Evolutionary conservation across 2,797 vertebrate species (phyloP).

Genomic region (Pyrrhura leucotis): DNA sequence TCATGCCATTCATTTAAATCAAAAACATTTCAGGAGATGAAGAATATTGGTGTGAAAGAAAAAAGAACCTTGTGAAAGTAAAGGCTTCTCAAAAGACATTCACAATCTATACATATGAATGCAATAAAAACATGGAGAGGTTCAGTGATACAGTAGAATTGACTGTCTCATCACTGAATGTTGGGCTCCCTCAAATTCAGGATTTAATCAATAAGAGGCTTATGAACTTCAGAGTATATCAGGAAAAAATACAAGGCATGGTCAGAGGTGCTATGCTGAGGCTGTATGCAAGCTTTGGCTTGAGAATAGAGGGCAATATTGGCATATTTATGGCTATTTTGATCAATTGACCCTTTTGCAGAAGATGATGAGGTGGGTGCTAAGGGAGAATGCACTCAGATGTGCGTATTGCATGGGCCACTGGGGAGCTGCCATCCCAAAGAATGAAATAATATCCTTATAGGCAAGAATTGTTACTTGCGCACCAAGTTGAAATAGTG

Average conservation of each 20-base stretch:
- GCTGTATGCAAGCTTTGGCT: background rate
- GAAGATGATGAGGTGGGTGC: background rate
- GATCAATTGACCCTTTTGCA: background rate
- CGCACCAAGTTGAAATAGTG: background rate
- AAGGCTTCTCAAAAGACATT: background rate
- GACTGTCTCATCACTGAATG: background rate
- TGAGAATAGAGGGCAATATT: background rate
- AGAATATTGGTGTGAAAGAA: background rate
- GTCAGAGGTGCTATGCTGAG: background rate
- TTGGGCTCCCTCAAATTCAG: background rate
- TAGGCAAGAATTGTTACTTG: background rate
- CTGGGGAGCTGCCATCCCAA: background rate
- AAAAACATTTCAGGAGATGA: background rate
- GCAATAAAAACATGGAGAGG: background rate
- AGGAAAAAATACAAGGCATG: background rate
- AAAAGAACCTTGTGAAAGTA: background rate
- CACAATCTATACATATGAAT: background rate
- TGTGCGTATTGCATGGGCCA: background rate
- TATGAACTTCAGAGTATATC: background rate
- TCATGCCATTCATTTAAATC: slow-evolving; percentile 12
- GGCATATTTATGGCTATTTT: background rate
- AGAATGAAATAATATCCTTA: too few relatives aligned
- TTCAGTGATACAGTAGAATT: background rate
- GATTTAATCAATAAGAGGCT: background rate
- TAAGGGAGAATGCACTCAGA: rapidly evolving